Evolutionary conservation across 2,888 invertebrate species (phyloP).

Genomic region (Strigamia transsilvanica): DNA sequence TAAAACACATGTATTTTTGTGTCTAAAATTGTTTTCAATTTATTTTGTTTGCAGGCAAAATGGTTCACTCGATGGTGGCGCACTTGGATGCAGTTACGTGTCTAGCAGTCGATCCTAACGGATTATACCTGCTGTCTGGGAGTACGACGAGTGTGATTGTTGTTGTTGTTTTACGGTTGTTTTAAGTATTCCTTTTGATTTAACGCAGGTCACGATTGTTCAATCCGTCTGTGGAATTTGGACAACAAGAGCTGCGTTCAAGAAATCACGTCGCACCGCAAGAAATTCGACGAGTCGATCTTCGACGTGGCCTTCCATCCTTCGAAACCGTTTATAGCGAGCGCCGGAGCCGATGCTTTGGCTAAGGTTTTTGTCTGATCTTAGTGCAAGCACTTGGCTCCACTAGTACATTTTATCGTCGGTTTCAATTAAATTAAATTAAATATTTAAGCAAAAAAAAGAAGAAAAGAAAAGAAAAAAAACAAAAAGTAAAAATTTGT

Average conservation of each 20-base stretch:
- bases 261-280: too few species aligned
- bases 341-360: conserved; percentile 97
- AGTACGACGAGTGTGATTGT: conserved; percentile 69
- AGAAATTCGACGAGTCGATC: conserved; percentile 99
- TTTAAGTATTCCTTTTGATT: too few species aligned
- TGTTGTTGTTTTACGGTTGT: too few species aligned
- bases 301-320: conserved; percentile 99
- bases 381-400: too few species aligned
- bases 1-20: too few species aligned
- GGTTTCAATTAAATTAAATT: too few species aligned
- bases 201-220: conserved; percentile 69
- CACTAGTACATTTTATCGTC: too few species aligned
- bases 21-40: too few species aligned
- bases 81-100: conserved; percentile 99
- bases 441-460: too few species aligned
- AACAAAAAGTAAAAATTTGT: too few species aligned
- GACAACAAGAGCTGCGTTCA: conserved; percentile 98
- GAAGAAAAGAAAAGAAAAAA: too few species aligned
- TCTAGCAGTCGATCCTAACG: conserved; percentile 97
- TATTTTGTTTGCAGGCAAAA: conserved; percentile 72
- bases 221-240: conserved; percentile 70
- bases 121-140: conserved; percentile 96
- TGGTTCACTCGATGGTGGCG: conserved; percentile 98
- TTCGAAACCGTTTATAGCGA: conserved; percentile 96
- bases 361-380: conserved; percentile 95